Conservation (phyloP, 2,113 vertebrate genomes). For the Kryptolebias marmoratus region DNA sequence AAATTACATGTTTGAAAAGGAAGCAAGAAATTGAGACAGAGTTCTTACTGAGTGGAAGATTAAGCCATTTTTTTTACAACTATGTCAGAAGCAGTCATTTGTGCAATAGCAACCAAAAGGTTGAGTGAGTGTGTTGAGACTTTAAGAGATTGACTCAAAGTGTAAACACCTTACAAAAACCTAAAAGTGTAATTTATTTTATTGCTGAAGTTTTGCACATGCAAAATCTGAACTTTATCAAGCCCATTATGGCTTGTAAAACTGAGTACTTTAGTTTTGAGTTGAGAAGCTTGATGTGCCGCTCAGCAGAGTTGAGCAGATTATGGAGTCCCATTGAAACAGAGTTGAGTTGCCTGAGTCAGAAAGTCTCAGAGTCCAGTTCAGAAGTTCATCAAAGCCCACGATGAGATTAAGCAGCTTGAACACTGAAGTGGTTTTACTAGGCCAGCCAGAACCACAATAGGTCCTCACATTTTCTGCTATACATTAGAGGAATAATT, state of each 20-base stretch:
- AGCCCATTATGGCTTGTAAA: neutral
- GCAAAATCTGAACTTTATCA: neutral
- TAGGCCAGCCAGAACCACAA: slow-evolving; percentile 34
- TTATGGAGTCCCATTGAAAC: slow-evolving; percentile 24
- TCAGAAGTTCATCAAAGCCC: slow-evolving; percentile 56
- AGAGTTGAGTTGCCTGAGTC: slow-evolving; percentile 21
- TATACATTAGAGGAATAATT: slow-evolving; percentile 43
- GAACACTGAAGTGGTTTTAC: slow-evolving; percentile 15
- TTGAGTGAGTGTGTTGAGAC: neutral
- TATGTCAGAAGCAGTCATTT: neutral
- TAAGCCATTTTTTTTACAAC: neutral
- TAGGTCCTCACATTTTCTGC: slow-evolving; percentile 37
- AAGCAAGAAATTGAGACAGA: too few species aligned
- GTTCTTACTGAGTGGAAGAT: neutral
- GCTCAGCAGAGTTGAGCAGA: slow-evolving; percentile 31
- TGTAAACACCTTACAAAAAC: too few species aligned
- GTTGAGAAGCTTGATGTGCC: slow-evolving; percentile 13
- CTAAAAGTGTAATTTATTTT: too few species aligned
- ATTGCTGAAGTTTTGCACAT: neutral
- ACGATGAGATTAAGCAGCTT: slow-evolving; percentile 36
- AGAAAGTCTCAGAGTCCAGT: slow-evolving; percentile 29
- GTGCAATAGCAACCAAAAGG: neutral
- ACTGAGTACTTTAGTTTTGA: neutral
- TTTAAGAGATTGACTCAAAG: too few species aligned
- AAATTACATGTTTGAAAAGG: too few species aligned